Evolutionary conservation across 2,888 invertebrate genomes (phyloP), one percentile per base, ranked within the genome.

Genomic region (Cyclophora punctaria): DNA sequence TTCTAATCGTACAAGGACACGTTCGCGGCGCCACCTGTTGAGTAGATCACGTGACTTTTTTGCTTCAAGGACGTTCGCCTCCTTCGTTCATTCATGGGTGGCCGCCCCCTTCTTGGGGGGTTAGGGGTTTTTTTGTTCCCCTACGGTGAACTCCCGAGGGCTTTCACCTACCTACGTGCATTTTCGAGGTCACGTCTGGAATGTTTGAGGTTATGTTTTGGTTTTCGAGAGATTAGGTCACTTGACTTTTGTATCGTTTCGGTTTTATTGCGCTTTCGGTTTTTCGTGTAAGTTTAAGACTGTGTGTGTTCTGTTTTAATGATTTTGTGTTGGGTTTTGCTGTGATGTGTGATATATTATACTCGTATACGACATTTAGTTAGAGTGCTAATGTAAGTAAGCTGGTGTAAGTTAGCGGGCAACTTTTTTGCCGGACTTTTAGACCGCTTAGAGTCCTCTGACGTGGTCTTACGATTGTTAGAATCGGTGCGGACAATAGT

Each of bases 51-150:
- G 86, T 87, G 85, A 86, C 87, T 86, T 88, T 88, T 88, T 88
- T 87, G 84, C 84, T 83, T 75, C 83, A 88, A 87, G 87, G 86
- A 87, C 86, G 84, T 78, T 75, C 76, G 79, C 83, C 85, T 83
- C 87, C 86, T 86, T 86, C 85, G 83, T 83, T 83, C 87, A 88
- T 87, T 88, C 87, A 88, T 79, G 87, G 86, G 85, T 73, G 85
- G 80, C 65, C 67, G 62, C 72, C 79, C 83, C 74, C 81, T 79
- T 83, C 83, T 83, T 82, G 80, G 79, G 83, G 80, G 73, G 80
- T 78, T 75, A 76, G 80, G 77, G 78, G 77, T 78, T 86, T 87
- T 87, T 88, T 88, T 86, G 83, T 80, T 83, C 82, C 86, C 84
- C 82, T 80, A 82, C 84, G 61, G 82, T 82, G 79, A 79, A 77